These are phyloP conservation scores for Lepidothrix coronata DNA, from an alignment of 2,113 vertebrate species.

Conservation along the genomic window DNA sequence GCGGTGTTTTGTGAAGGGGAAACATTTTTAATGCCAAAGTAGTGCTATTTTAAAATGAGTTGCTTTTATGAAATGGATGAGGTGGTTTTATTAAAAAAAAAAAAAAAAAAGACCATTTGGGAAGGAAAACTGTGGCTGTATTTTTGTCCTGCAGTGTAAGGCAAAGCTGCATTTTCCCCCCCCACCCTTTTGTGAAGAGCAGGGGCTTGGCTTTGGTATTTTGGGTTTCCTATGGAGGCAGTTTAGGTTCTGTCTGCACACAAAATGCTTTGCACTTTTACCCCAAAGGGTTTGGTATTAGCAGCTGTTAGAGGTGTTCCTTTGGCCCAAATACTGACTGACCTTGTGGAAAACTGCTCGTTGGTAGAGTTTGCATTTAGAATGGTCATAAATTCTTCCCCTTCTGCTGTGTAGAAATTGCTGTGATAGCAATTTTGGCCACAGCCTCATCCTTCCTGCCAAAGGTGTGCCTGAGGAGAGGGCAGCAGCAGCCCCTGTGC, in stretches of 20 bases:
- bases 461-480: not conserved
- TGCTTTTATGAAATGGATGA: conserved; percentile 8
- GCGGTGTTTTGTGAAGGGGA: conserved; percentile 34
- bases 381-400: not conserved
- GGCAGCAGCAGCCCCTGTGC: not conserved
- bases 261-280: not conserved
- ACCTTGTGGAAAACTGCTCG: not conserved
- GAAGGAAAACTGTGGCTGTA: not conserved
- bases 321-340: not conserved
- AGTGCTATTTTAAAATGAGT: conserved; percentile 35
- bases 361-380: not conserved
- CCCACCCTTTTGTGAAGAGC: not conserved
- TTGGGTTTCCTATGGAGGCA: not conserved
- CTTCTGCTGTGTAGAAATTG: not conserved
- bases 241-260: not conserved
- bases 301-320: not conserved
- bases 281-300: not conserved
- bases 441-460: not conserved
- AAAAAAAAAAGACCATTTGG: not conserved
- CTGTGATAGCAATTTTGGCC: not conserved
- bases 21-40: conserved; percentile 36
- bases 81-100: conserved; percentile 21
- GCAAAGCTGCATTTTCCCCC: not conserved
- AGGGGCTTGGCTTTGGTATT: not conserved
- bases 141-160: not conserved